A percentile compares a stretch with the other conserved stretches of the same genome.
phyloP scores from a whole-genome alignment of 1,140 invertebrate genomes.

The Dendrolimus kikuchii region DNA sequence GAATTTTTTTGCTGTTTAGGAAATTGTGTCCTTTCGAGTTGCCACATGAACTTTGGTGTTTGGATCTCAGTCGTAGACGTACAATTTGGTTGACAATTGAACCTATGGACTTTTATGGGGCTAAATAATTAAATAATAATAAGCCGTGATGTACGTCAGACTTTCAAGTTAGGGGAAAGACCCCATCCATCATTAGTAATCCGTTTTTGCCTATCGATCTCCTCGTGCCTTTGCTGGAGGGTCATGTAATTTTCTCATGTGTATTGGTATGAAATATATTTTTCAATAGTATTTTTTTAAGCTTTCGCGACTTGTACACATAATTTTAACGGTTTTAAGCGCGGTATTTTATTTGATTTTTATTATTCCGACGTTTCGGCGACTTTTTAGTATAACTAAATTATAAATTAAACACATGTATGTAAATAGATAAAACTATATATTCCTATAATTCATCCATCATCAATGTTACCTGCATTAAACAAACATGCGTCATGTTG shows the following conservation, averaged over 20 bases:
- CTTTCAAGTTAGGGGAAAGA: constrained; percentile 7
- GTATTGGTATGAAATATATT: neutral
- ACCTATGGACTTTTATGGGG: too few relatives aligned
- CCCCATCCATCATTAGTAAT: constrained; percentile 21
- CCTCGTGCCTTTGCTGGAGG: neutral
- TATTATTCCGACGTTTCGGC: neutral
- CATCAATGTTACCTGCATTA: neutral
- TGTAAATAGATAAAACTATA: neutral
- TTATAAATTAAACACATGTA: constrained; percentile 1
- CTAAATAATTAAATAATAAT: too few relatives aligned
- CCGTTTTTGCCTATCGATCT: constrained; percentile 24
- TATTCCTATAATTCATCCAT: neutral
- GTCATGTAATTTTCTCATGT: constrained; percentile 2
- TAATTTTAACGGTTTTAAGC: too few relatives aligned
- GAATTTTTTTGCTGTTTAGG: too few relatives aligned
- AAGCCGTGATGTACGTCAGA: neutral
- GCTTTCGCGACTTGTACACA: too few relatives aligned
- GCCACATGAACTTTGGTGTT: too few relatives aligned
- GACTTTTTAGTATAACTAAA: neutral
- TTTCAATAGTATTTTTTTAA: too few relatives aligned
- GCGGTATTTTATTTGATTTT: too few relatives aligned
- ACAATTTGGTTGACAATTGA: too few relatives aligned
- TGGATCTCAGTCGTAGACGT: too few relatives aligned
- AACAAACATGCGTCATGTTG: too few relatives aligned
- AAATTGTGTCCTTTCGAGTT: too few relatives aligned